Evolutionary conservation across 2,113 vertebrate species (phyloP).

Genomic region (Sprattus sprattus): DNA sequence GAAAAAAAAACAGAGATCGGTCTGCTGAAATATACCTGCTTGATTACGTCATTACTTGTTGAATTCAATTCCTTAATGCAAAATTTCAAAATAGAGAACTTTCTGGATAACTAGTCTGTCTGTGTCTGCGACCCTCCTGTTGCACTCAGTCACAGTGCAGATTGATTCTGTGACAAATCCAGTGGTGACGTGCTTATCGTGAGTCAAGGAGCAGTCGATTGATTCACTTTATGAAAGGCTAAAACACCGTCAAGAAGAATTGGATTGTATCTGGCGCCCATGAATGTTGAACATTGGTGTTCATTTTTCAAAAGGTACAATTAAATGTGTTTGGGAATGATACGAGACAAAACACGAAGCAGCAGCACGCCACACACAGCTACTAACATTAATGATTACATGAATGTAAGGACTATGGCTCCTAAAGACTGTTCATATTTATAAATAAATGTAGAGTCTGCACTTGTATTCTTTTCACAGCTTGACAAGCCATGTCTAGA

Average conservation of each 20-base stretch:
- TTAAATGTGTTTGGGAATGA: not conserved
- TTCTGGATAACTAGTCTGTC: not conserved
- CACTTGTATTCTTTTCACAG: too few relatives aligned
- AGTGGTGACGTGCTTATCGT: conserved; percentile 15
- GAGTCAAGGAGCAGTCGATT: conserved; percentile 17
- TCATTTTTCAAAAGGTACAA: not conserved
- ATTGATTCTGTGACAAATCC: not conserved
- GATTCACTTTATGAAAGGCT: conserved; percentile 19
- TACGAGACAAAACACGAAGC: too few relatives aligned
- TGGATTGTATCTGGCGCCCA: not conserved
- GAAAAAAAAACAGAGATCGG: not conserved
- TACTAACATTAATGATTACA: too few relatives aligned
- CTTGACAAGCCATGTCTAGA: too few relatives aligned
- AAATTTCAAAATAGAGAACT: not conserved
- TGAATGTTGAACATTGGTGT: not conserved
- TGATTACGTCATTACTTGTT: not conserved
- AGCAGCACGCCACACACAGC: not conserved
- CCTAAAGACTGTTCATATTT: too few relatives aligned
- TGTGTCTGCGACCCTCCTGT: conserved; percentile 45
- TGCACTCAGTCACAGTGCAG: conserved; percentile 46
- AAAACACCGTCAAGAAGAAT: conserved; percentile 29
- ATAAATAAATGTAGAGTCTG: too few relatives aligned
- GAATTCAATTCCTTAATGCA: not conserved
- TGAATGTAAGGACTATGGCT: too few relatives aligned
- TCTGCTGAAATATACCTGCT: too few relatives aligned